Evolutionary conservation across 2,888 invertebrate genomes (phyloP), one percentile per base, ranked within the genome.

Genomic region (Apomyelois bistriatella): DNA sequence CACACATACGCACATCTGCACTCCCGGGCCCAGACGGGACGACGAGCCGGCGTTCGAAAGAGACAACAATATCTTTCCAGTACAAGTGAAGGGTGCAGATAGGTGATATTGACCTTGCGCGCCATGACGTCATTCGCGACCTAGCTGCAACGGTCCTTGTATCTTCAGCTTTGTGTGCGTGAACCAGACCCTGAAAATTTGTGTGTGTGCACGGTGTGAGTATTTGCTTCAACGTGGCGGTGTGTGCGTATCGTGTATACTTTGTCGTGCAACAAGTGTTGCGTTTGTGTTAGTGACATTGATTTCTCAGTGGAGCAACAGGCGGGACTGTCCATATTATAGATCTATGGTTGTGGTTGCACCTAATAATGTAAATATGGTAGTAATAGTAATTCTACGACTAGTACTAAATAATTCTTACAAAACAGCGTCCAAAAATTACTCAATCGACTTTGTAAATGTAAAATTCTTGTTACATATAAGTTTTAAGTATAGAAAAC

Each of bases 101-200:
- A 55, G 70, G 80, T 88, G 89, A 79, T 90, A 90, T 89, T 90
- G 90, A 90, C 89, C 90, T 90, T 90, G 90, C 85, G 77, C 64
- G 80, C 55, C 58, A 72, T 91, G 92, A 92, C 92, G 92, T 92
- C 92, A 91, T 86, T 80, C 72, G 75, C 92, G 92, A 92, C 92
- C 91, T 91, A 91, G 92, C 85, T 90, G 89, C 88, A 89, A 79
- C 73, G 58, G 57, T 57, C 75, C 71, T 58, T 67, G 64, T 68
- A 56, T 53, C 55, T 4, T 28, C 36, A 54, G 30, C 52, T 28
- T n/a, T 66, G 84, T 80, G 80, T 82, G 83, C 66, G 85, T 87
- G 86, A 86, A 76, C 86, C 85, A 85, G 86, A 87, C 86, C 87
- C 82, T 87, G 87, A 85, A 85, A 70, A 58, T 60, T 46, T 57